These are phyloP conservation scores for Montipora efflorescens DNA, from an alignment of 64 coral and sea anemone species.

Conservation along the genomic window DNA sequence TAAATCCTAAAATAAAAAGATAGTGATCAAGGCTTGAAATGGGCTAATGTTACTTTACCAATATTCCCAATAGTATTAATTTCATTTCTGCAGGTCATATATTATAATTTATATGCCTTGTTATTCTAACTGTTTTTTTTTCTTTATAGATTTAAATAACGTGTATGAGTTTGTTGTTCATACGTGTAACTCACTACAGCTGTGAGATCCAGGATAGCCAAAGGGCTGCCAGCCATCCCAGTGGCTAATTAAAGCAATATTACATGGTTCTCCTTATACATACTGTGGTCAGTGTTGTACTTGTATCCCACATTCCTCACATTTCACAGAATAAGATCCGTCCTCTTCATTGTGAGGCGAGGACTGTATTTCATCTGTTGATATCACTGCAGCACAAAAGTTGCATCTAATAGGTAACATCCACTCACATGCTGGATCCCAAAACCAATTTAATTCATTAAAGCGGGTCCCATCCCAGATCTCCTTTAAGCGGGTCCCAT, in stretches of 20 bases:
- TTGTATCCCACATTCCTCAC: slow-evolving; percentile 31
- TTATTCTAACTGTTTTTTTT: too few relatives aligned
- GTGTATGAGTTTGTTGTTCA: too few relatives aligned
- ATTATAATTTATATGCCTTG: too few relatives aligned
- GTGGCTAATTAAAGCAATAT: slow-evolving; percentile 53
- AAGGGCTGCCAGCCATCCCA: slow-evolving; percentile 31
- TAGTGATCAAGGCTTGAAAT: background rate
- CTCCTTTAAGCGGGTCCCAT: too few relatives aligned
- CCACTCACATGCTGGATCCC: slow-evolving; percentile 4
- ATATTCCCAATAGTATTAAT: too few relatives aligned
- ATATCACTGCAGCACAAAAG: slow-evolving; percentile 4
- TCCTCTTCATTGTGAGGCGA: too few relatives aligned
- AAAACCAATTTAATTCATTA: slow-evolving; percentile 34
- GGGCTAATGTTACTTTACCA: background rate
- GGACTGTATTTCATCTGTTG: background rate
- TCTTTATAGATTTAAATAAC: too few relatives aligned
- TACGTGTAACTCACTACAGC: background rate
- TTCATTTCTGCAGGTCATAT: too few relatives aligned
- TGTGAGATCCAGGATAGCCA: background rate
- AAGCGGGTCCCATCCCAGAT: slow-evolving; percentile 4
- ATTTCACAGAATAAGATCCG: too few relatives aligned
- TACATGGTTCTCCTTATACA: slow-evolving; percentile 20
- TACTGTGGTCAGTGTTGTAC: background rate
- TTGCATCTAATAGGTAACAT: slow-evolving; percentile 37
- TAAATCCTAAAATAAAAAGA: too few relatives aligned